Evolutionary conservation across 2,113 vertebrate genomes (phyloP).

Genomic region (Syngnathus floridae): DNA sequence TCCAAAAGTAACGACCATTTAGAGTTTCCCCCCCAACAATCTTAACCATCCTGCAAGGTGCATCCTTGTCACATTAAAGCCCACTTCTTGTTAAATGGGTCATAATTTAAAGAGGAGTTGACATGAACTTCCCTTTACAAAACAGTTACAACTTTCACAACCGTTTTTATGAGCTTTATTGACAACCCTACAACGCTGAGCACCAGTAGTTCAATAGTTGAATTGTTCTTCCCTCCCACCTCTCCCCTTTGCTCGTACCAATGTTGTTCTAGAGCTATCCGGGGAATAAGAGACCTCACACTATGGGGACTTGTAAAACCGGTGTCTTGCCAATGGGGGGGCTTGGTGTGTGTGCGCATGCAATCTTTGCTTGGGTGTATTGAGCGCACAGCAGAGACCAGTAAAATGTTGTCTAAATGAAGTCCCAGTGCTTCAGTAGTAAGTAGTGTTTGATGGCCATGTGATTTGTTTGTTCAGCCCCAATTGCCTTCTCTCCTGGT

Average conservation of each 20-base stretch:
- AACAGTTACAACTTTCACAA: constrained; percentile 65
- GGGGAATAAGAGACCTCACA: constrained; percentile 66
- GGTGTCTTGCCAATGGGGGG: constrained; percentile 62
- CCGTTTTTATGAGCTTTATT: constrained; percentile 63
- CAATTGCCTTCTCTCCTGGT: constrained; percentile 77
- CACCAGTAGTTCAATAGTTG: constrained; percentile 48
- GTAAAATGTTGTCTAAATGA: constrained; percentile 71
- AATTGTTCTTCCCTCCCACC: constrained; percentile 42
- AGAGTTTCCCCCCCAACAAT: constrained; percentile 49
- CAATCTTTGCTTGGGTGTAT: constrained; percentile 39
- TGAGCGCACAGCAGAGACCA: constrained; percentile 57
- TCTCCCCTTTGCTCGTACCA: constrained; percentile 23
- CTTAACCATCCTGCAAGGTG: constrained; percentile 57
- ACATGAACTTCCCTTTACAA: constrained; percentile 65
- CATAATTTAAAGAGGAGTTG: constrained; percentile 66
- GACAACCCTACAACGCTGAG: constrained; percentile 45
- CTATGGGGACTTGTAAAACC: constrained; percentile 68
- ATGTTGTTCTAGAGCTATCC: constrained; percentile 60
- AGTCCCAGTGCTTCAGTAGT: constrained; percentile 68
- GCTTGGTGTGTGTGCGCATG: constrained; percentile 30
- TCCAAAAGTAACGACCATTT: constrained; percentile 43
- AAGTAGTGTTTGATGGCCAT: constrained; percentile 83
- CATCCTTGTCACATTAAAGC: constrained; percentile 55
- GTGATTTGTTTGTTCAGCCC: constrained; percentile 87
- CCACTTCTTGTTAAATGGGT: constrained; percentile 64